A percentile compares a stretch with the other conserved stretches of the same genome.
These are phyloP conservation scores for Cyphomyrus discorhynchus DNA, from an alignment of 2,113 vertebrate genomes.

Conservation along the genomic window DNA sequence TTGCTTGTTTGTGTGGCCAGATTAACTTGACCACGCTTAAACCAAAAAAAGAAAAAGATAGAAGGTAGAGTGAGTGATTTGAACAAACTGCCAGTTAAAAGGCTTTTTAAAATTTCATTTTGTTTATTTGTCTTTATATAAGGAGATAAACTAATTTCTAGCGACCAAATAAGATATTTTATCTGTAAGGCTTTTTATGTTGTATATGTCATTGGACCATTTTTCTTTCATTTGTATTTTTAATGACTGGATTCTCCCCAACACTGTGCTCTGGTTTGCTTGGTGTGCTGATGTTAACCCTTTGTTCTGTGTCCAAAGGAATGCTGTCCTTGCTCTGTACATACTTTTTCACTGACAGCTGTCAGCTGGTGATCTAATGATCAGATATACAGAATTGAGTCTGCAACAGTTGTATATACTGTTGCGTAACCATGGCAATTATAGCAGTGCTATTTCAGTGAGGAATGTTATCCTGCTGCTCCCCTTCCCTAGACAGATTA, in stretches of 20 bases:
- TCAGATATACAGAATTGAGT: background rate
- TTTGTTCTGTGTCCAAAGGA: background rate
- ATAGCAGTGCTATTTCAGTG: background rate
- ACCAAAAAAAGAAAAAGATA: background rate
- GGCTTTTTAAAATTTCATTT: background rate
- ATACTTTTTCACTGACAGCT: background rate
- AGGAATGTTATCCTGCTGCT: background rate
- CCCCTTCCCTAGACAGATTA: background rate
- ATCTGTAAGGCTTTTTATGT: background rate
- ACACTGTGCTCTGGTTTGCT: background rate
- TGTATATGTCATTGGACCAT: background rate
- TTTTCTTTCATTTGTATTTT: background rate
- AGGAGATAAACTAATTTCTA: background rate
- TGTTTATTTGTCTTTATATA: background rate
- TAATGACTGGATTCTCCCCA: background rate
- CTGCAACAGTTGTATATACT: background rate
- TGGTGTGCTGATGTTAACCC: background rate
- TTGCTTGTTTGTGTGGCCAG: background rate
- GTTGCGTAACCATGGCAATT: background rate
- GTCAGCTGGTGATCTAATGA: background rate
- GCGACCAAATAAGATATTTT: conserved; percentile 10
- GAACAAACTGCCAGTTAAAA: background rate
- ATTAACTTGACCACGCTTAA: background rate
- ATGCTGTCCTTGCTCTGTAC: background rate
- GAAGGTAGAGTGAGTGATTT: background rate